Percentiles rank a stretch among this genome's conserved stretches.
Evolutionary conservation across 2,888 invertebrate species (phyloP).

Genomic region (Drosophila mayaguana): DNA sequence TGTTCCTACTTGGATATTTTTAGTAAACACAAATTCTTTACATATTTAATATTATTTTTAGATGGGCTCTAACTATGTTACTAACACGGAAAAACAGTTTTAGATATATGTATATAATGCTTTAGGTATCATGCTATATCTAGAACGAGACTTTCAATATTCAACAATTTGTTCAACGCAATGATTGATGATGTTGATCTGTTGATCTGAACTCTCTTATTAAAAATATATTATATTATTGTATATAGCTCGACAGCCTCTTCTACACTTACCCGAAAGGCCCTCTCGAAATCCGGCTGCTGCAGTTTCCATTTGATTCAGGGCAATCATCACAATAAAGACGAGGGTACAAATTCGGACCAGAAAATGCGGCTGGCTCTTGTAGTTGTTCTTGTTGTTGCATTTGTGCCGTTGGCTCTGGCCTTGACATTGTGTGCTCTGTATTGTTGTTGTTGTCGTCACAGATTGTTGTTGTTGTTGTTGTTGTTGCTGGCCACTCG

Average conservation of each 20-base stretch:
- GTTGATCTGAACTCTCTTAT: neutral
- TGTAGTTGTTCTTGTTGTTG: slow-evolving; percentile 10
- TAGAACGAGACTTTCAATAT: neutral
- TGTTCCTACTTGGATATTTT: neutral
- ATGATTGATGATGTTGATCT: neutral
- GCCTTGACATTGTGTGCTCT: slow-evolving; percentile 39
- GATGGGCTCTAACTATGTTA: neutral
- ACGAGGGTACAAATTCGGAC: slow-evolving; percentile 26
- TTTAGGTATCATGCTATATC: neutral
- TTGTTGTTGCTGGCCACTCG: slow-evolving; percentile 41
- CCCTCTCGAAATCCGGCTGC: slow-evolving; percentile 51
- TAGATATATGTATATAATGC: too few species aligned
- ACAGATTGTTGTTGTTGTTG: slow-evolving; percentile 26
- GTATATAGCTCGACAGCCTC: neutral
- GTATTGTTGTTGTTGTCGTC: slow-evolving; percentile 9
- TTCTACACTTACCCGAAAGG: slow-evolving; percentile 57
- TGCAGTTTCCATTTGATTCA: slow-evolving; percentile 46
- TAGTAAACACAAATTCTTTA: neutral
- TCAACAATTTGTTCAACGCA: neutral
- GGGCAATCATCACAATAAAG: slow-evolving; percentile 37
- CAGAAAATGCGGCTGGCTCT: slow-evolving; percentile 21
- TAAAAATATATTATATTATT: neutral
- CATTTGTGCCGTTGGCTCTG: slow-evolving; percentile 17
- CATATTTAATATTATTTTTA: neutral
- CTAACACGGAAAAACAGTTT: too few species aligned